phyloP scores from a whole-genome alignment of 2,113 vertebrate genomes.

The Dolichallabes microphthalmus region DNA sequence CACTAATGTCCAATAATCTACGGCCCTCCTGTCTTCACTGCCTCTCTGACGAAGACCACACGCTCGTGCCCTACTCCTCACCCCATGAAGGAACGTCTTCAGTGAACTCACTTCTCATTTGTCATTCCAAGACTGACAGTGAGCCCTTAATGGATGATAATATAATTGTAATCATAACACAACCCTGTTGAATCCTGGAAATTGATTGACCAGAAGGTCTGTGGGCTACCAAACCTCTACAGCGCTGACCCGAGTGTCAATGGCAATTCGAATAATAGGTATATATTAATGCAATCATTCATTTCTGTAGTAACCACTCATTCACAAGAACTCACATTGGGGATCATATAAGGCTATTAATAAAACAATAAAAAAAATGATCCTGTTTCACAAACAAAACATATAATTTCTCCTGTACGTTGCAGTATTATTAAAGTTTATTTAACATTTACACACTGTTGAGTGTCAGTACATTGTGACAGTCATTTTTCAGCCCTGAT shows the following conservation, averaged over 20 bases:
- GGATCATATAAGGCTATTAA: not conserved
- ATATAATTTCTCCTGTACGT: not conserved
- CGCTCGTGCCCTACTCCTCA: not conserved
- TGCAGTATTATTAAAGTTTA: too few relatives aligned
- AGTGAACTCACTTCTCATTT: slow-evolving; percentile 54
- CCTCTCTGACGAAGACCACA: slow-evolving; percentile 5
- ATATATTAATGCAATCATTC: not conserved
- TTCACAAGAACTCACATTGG: not conserved
- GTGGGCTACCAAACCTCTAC: not conserved
- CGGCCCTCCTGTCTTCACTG: not conserved
- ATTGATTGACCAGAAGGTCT: not conserved
- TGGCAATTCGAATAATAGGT: not conserved
- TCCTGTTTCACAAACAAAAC: not conserved
- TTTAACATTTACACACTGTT: not conserved
- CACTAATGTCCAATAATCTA: slow-evolving; percentile 56
- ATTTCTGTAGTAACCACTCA: not conserved
- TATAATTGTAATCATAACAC: slow-evolving; percentile 61
- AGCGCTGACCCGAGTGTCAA: not conserved
- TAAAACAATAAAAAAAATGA: not conserved
- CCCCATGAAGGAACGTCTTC: slow-evolving; percentile 31
- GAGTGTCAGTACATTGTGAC: not conserved
- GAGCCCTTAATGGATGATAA: slow-evolving; percentile 66
- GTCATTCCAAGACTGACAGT: slow-evolving; percentile 58
- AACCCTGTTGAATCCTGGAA: not conserved
- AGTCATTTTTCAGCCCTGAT: not conserved